Conservation (phyloP, 1,140 invertebrate genomes). For the Melitaea cinxia region DNA sequence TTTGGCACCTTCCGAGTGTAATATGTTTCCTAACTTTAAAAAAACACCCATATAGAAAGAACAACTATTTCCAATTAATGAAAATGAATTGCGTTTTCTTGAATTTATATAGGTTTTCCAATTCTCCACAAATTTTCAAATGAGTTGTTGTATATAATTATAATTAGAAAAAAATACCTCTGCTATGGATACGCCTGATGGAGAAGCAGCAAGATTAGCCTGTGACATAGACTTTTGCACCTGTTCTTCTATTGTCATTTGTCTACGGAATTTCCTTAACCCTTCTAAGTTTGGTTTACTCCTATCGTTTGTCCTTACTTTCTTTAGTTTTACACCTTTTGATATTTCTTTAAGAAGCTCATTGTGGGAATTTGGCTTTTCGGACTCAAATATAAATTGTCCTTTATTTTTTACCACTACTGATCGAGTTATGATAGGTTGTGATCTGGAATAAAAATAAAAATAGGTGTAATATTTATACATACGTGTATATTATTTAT, state of each 20-base stretch:
- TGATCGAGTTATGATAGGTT: conserved; percentile 82
- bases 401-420: conserved; percentile 86
- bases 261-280: conserved; percentile 91
- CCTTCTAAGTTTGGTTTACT: conserved; percentile 92
- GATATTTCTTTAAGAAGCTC: conserved; percentile 92
- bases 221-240: conserved; percentile 90
- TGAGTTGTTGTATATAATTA: not conserved
- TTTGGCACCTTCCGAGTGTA: no score
- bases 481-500: not conserved
- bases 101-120: no score
- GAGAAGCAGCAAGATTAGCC: conserved; percentile 81
- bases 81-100: no score
- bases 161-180: conserved; percentile 48
- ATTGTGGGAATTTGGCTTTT: conserved; percentile 91
- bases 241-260: conserved; percentile 94
- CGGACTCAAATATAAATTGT: conserved; percentile 94
- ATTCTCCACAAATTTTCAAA: no score
- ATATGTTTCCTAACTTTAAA: no score
- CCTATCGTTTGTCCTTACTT: conserved; percentile 91
- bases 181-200: conserved; percentile 59
- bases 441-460: conserved; percentile 70
- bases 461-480: not conserved
- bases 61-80: no score
- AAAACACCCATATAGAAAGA: no score
- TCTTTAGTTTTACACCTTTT: conserved; percentile 88